Evolutionary conservation across 2,888 invertebrate species (phyloP), one percentile per base, ranked within the genome.

Genomic region (Sinhomidia bicolor): DNA sequence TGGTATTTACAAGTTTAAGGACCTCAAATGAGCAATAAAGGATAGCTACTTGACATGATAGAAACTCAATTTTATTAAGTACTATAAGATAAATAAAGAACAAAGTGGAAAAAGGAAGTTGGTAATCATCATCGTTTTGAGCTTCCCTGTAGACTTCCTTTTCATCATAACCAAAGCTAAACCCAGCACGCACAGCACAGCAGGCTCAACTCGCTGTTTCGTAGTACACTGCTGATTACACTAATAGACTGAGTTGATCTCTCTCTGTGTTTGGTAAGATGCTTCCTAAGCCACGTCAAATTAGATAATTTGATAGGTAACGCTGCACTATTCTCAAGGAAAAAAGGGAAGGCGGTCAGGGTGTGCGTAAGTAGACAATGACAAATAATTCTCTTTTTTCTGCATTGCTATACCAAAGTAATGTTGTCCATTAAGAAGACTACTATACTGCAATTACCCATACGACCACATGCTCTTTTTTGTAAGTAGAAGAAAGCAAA

Each of bases 401-500:
- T n/a, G n/a, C n/a, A n/a, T n/a, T n/a, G n/a, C n/a, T n/a, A n/a
- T n/a, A n/a, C n/a, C n/a, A n/a, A n/a, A n/a, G n/a, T n/a, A n/a
- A n/a, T n/a, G n/a, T n/a, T n/a, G n/a, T n/a, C n/a, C n/a, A n/a
- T n/a, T n/a, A n/a, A n/a, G n/a, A n/a, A n/a, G n/a, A n/a, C n/a
- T n/a, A n/a, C n/a, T n/a, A n/a, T n/a, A n/a, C n/a, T n/a, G n/a
- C n/a, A n/a, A n/a, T n/a, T n/a, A n/a, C n/a, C n/a, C n/a, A n/a
- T n/a, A n/a, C n/a, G n/a, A n/a, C n/a, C n/a, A n/a, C n/a, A n/a
- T n/a, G n/a, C n/a, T 60, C 26, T 60, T 60, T 29, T n/a, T n/a
- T n/a, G n/a, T n/a, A n/a, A n/a, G 17, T 14, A 41, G n/a, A 65
- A 44, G 71, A 71, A 71, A 71, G 71, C 44, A 71, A 71, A 71